These are phyloP conservation scores for Eupeodes luniger DNA, from an alignment of 2,888 invertebrate genomes.

Conservation along the genomic window DNA sequence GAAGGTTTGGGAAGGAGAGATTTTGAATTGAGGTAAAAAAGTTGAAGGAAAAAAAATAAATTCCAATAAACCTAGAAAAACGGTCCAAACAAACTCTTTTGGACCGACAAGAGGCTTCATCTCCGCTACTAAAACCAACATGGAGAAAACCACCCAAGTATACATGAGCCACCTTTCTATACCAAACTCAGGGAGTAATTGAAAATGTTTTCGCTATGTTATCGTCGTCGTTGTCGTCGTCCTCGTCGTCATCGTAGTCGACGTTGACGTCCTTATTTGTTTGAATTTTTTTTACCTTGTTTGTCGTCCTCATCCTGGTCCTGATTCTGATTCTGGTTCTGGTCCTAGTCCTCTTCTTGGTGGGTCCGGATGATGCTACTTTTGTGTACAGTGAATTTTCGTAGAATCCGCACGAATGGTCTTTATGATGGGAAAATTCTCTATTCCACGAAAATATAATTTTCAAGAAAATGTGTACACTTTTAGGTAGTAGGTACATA, in stretches of 20 bases:
- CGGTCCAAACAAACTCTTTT: conserved; percentile 39
- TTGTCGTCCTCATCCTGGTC: no score
- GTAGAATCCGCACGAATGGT: conserved; percentile 51
- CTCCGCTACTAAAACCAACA: conserved; percentile 23
- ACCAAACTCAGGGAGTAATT: conserved; percentile 38
- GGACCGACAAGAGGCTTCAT: conserved; percentile 34
- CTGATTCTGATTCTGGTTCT: no score
- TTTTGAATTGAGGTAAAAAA: conserved; percentile 9
- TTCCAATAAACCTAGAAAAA: conserved; percentile 48
- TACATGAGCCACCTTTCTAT: not conserved
- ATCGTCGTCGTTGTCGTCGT: not conserved
- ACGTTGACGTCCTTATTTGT: conserved; percentile 12
- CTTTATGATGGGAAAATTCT: conserved; percentile 30
- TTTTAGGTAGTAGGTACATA: not conserved
- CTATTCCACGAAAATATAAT: conserved; percentile 25
- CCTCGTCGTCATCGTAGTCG: not conserved
- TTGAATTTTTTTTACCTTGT: not conserved
- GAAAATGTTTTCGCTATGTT: conserved; percentile 48
- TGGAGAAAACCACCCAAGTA: conserved; percentile 17
- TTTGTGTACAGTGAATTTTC: conserved; percentile 39
- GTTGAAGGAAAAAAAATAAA: conserved; percentile 5
- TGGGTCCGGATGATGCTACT: not conserved
- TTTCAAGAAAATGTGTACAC: conserved; percentile 1
- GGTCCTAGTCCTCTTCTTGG: not conserved
- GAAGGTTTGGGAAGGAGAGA: no score